Evolutionary conservation across 1,140 invertebrate species (phyloP).

Genomic region (Drosophila saltans): DNA sequence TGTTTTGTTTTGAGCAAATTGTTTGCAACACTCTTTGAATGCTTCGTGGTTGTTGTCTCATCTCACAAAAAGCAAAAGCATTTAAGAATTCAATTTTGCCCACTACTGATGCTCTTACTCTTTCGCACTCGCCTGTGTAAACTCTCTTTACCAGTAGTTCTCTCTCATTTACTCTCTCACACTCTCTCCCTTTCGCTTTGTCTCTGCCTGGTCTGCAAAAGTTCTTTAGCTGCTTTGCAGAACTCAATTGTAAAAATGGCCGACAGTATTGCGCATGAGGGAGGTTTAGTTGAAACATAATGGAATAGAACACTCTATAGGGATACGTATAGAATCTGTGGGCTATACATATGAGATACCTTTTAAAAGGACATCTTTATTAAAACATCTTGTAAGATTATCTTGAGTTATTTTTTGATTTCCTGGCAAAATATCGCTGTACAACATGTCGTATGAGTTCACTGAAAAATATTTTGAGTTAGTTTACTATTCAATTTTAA

Average conservation of each 20-base stretch:
- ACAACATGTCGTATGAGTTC: background rate
- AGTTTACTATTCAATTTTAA: no score
- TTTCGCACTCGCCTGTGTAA: background rate
- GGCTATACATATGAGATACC: background rate
- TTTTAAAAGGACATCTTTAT: no score
- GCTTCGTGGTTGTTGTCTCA: conserved; percentile 66
- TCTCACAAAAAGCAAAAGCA: conserved; percentile 77
- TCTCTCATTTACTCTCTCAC: conserved; percentile 4
- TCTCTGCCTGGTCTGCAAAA: conserved; percentile 58
- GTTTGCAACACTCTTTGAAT: conserved; percentile 81
- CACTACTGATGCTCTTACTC: conserved; percentile 26
- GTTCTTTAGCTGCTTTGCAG: conserved; percentile 46
- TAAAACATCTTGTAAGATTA: no score
- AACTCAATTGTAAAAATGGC: conserved; percentile 71
- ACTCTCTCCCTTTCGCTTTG: conserved; percentile 27
- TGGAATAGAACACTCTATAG: conserved; percentile 50
- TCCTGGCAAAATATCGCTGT: background rate
- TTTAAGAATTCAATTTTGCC: conserved; percentile 77
- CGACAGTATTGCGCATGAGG: conserved; percentile 52
- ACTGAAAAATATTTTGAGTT: no score
- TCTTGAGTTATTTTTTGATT: background rate
- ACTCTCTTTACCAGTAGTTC: conserved; percentile 27
- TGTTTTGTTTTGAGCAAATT: conserved; percentile 79
- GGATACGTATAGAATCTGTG: background rate
- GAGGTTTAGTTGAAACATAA: conserved; percentile 47